Conservation (phyloP, 2,888 invertebrate species). For the Tuta absoluta region DNA sequence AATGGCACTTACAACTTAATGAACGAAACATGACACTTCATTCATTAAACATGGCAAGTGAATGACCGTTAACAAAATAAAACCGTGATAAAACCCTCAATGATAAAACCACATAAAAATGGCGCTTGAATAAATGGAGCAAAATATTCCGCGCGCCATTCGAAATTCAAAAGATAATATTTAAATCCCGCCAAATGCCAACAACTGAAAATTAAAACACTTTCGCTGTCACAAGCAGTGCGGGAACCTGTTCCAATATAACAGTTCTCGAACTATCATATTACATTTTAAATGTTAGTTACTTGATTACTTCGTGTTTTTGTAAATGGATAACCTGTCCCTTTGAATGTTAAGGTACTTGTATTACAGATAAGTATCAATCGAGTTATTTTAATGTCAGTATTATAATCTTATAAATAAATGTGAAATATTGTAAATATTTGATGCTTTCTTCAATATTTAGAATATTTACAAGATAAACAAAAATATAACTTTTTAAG, state of each 20-base stretch:
- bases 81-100: constrained; percentile 14
- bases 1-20: not conserved
- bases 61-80: constrained; percentile 12
- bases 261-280: constrained; percentile 27
- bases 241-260: constrained; percentile 32
- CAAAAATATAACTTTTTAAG: no score
- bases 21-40: not conserved
- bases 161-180: constrained; percentile 25
- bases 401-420: not conserved
- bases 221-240: constrained; percentile 41
- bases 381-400: not conserved
- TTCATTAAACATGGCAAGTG: constrained; percentile 12
- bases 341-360: not conserved
- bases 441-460: no score
- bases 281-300: constrained; percentile 27
- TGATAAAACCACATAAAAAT: constrained; percentile 20
- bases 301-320: constrained; percentile 17
- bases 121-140: constrained; percentile 16
- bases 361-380: not conserved
- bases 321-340: constrained; percentile 17
- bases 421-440: not conserved
- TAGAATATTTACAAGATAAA: no score
- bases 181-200: constrained; percentile 29
- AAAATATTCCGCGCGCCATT: constrained; percentile 6
- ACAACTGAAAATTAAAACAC: constrained; percentile 45